These are phyloP conservation scores for Drosophila equinoxialis DNA, from an alignment of 1,140 invertebrate species.

Conservation along the genomic window DNA sequence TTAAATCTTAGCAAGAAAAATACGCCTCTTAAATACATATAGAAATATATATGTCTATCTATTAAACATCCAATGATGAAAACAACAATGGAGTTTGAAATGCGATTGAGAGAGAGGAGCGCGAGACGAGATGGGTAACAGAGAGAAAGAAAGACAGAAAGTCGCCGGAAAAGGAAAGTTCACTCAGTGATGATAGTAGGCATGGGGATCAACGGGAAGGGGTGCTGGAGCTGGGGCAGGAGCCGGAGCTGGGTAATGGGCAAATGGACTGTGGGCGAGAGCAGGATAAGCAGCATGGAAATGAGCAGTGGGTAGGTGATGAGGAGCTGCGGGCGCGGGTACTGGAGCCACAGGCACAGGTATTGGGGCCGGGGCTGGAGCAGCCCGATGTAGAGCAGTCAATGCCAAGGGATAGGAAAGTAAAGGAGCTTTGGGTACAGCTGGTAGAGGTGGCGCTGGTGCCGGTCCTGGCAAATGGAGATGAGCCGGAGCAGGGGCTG, in stretches of 20 bases:
- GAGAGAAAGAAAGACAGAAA: conserved; percentile 15
- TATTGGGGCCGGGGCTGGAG: conserved; percentile 41
- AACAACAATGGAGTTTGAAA: conserved; percentile 52
- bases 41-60: conserved; percentile 29
- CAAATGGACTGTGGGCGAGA: conserved; percentile 75
- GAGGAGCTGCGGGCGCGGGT: conserved; percentile 18
- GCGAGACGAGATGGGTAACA: conserved; percentile 13
- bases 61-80: conserved; percentile 59
- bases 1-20: conserved; percentile 50
- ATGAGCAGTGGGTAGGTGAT: conserved; percentile 48
- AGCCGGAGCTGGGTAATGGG: conserved; percentile 52
- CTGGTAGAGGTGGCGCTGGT: conserved; percentile 60
- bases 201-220: conserved; percentile 58
- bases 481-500: conserved; percentile 50
- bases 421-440: conserved; percentile 60
- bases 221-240: conserved; percentile 49
- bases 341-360: conserved; percentile 47
- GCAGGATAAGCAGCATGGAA: conserved; percentile 76
- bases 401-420: conserved; percentile 66
- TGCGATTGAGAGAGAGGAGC: conserved; percentile 3
- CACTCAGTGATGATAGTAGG: conserved; percentile 66
- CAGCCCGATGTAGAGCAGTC: conserved; percentile 47
- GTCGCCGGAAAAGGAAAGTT: neutral
- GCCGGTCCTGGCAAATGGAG: conserved; percentile 55
- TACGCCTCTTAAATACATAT: neutral